These are phyloP conservation scores for Bergia puertoricense DNA, from an alignment of 92 coral and sea anemone species.

Conservation along the genomic window DNA sequence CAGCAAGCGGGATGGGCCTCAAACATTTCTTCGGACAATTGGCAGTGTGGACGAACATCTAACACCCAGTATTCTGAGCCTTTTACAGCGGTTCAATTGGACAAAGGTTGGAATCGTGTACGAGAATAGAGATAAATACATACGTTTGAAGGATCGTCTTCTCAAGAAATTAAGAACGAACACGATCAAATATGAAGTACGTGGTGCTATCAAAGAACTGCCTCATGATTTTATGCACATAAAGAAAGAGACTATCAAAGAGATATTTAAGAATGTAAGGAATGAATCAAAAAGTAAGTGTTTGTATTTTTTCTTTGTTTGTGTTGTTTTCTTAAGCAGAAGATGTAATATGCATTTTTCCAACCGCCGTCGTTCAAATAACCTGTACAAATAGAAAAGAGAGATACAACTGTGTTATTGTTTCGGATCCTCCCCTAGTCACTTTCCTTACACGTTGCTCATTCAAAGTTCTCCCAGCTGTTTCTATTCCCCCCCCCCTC, in stretches of 20 bases:
- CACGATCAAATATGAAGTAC: neutral
- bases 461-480: too few relatives aligned
- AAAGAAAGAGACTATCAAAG: neutral
- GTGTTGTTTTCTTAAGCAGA: too few relatives aligned
- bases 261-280: slow-evolving; percentile 17
- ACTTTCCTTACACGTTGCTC: too few relatives aligned
- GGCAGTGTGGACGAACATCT: slow-evolving; percentile 35
- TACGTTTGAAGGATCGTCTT: slow-evolving; percentile 23
- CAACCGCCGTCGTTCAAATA: too few relatives aligned
- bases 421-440: too few relatives aligned
- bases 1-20: neutral
- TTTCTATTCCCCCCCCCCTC: too few relatives aligned
- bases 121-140: slow-evolving; percentile 24
- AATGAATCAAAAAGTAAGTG: slow-evolving; percentile 38
- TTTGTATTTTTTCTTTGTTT: neutral
- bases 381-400: too few relatives aligned
- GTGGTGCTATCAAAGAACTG: neutral
- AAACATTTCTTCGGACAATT: slow-evolving; percentile 5
- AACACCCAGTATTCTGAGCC: slow-evolving; percentile 26
- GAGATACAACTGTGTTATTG: too few relatives aligned
- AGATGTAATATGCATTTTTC: too few relatives aligned
- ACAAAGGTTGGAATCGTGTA: slow-evolving; percentile 40
- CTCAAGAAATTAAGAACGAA: neutral
- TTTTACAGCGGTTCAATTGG: slow-evolving; percentile 48
- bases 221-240: neutral